phyloP scores from a whole-genome alignment of 1,140 invertebrate genomes.

The Macrotrachela quadricornifera region DNA sequence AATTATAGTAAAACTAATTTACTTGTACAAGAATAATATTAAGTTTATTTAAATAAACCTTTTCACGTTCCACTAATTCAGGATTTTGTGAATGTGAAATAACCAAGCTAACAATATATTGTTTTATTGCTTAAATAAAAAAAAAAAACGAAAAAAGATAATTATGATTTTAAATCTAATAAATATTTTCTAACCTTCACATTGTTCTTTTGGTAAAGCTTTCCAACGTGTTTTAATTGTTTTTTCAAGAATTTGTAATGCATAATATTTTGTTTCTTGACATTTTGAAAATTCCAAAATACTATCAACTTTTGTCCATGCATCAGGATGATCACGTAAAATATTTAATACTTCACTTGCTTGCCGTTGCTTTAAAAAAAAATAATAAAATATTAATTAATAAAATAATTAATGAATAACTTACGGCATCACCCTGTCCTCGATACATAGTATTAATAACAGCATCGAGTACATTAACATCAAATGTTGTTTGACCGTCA shows the following conservation, averaged over 20 bases:
- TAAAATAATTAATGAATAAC: neutral
- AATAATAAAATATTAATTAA: too few species aligned
- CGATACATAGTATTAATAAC: constrained; percentile 7
- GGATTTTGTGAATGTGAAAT: constrained; percentile 91
- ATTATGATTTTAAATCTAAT: too few species aligned
- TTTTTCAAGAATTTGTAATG: constrained; percentile 93
- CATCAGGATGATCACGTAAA: constrained; percentile 89
- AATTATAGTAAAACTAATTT: too few species aligned
- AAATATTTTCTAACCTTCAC: constrained; percentile 41
- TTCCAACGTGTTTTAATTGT: constrained; percentile 98
- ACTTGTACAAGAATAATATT: constrained; percentile 83
- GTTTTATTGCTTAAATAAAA: constrained; percentile 47
- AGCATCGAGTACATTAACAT: constrained; percentile 6
- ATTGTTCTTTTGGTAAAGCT: constrained; percentile 85
- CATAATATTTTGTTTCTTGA: constrained; percentile 98
- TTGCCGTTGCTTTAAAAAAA: constrained; percentile 2
- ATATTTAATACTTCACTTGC: constrained; percentile 4
- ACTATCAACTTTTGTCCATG: constrained; percentile 94
- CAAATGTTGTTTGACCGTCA: constrained; percentile 1
- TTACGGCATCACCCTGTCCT: constrained; percentile 6
- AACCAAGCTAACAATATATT: constrained; percentile 91
- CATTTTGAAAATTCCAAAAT: constrained; percentile 82
- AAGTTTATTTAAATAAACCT: constrained; percentile 88
- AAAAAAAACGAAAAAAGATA: too few species aligned
- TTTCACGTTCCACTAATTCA: constrained; percentile 63